Evolutionary conservation across 1,140 invertebrate genomes (phyloP).

Genomic region (Aethina tumida): DNA sequence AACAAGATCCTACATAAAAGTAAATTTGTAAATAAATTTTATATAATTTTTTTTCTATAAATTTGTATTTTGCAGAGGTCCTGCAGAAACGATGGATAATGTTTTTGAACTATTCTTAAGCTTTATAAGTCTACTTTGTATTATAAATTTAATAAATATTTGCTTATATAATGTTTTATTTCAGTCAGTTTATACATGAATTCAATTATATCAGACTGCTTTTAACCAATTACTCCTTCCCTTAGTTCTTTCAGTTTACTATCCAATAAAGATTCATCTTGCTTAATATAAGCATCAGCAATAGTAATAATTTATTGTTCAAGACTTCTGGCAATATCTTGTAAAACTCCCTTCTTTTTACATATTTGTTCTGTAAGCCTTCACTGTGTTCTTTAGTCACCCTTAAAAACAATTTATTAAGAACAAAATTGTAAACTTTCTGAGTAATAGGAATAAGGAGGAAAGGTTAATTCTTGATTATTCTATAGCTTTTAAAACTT

Average conservation of each 20-base stretch:
- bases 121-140: too few species aligned
- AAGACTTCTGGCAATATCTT: conserved; percentile 55
- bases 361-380: conserved; percentile 61
- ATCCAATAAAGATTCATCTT: conserved; percentile 58
- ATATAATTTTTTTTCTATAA: too few species aligned
- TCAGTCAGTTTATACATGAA: too few species aligned
- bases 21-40: too few species aligned
- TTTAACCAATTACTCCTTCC: conserved; percentile 31
- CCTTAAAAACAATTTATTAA: conserved; percentile 36
- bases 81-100: too few species aligned
- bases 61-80: too few species aligned
- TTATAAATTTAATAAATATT: too few species aligned
- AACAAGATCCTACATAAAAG: too few species aligned
- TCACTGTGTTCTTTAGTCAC: conserved; percentile 89
- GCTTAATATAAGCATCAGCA: conserved; percentile 51
- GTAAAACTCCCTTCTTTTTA: conserved; percentile 50
- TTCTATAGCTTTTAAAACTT: conserved; percentile 61
- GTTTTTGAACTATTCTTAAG: too few species aligned
- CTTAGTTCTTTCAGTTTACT: conserved; percentile 64
- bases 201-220: too few species aligned
- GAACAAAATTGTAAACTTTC: conserved; percentile 38
- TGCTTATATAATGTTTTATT: too few species aligned
- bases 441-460: conserved; percentile 82
- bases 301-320: conserved; percentile 57
- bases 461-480: conserved; percentile 78